A percentile compares a stretch with the other conserved stretches of the same genome.
phyloP scores from a whole-genome alignment of 2,888 invertebrate genomes.

The Masnerella sp. region DNA sequence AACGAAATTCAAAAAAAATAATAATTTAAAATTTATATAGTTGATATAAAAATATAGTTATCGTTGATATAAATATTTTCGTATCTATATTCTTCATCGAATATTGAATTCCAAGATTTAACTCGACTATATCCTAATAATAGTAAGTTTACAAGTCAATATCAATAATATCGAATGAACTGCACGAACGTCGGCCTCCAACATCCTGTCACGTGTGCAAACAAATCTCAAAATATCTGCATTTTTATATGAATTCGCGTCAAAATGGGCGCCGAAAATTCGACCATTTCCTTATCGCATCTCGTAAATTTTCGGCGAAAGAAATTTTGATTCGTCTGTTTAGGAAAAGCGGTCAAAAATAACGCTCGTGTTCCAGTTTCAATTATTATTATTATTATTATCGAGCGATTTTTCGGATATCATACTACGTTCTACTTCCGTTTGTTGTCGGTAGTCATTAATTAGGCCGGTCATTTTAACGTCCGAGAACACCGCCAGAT shows the following conservation, averaged over 20 bases:
- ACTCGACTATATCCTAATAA: constrained; percentile 50
- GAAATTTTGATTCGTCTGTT: constrained; percentile 16
- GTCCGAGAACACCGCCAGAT: constrained; percentile 63
- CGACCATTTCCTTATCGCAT: constrained; percentile 1
- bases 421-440: constrained; percentile 31
- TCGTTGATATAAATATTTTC: no score
- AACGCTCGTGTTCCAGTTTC: not conserved
- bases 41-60: no score
- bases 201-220: constrained; percentile 77
- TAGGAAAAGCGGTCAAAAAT: not conserved
- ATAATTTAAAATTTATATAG: no score
- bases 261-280: constrained; percentile 15
- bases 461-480: constrained; percentile 45
- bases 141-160: constrained; percentile 53
- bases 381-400: constrained; percentile 6
- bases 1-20: no score
- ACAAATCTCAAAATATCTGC: constrained; percentile 70
- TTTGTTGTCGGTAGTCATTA: constrained; percentile 56
- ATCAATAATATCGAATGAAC: constrained; percentile 60
- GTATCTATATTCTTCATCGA: no score
- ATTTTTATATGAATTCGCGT: constrained; percentile 50
- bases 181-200: constrained; percentile 65
- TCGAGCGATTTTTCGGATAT: constrained; percentile 30
- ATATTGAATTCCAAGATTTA: no score
- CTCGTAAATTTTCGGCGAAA: constrained; percentile 9